Conservation (phyloP, 37 sponge, comb jelly and placozoan species). For the Halisarca cf. caerulea region DNA sequence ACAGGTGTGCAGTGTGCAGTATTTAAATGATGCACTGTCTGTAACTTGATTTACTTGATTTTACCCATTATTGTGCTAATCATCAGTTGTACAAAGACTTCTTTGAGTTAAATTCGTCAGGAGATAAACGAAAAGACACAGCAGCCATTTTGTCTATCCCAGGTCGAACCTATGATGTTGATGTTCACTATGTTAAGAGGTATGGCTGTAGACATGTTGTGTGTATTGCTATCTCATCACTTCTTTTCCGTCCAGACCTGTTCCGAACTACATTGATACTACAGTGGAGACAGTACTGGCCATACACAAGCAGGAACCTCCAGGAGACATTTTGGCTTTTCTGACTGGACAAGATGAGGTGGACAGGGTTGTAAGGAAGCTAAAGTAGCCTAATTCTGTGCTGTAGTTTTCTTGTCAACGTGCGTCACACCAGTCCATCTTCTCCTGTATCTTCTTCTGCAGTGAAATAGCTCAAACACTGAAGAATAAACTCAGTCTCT, state of each 20-base stretch:
- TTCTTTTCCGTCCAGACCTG: slow-evolving; percentile 60
- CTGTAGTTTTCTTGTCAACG: too few species aligned
- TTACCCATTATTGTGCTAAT: not conserved
- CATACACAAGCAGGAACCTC: slow-evolving; percentile 79
- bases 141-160: slow-evolving; percentile 84
- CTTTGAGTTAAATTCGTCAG: slow-evolving; percentile 86
- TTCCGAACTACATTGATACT: slow-evolving; percentile 89
- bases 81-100: slow-evolving; percentile 76
- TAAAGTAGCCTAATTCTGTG: slow-evolving; percentile 29
- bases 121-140: slow-evolving; percentile 66
- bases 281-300: slow-evolving; percentile 85
- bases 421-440: too few species aligned
- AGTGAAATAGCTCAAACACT: not conserved
- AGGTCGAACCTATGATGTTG: slow-evolving; percentile 80
- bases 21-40: not conserved
- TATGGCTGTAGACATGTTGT: not conserved
- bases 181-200: slow-evolving; percentile 62
- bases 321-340: slow-evolving; percentile 93
- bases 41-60: not conserved
- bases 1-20: slow-evolving; percentile 50
- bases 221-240: not conserved
- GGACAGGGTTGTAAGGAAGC: slow-evolving; percentile 26
- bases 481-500: slow-evolving; percentile 2
- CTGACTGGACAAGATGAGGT: slow-evolving; percentile 88
- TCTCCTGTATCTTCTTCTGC: not conserved